Evolutionary conservation across 2,888 invertebrate genomes (phyloP), one percentile per base, ranked within the genome.

Genomic region (Chouioia cunea): DNA sequence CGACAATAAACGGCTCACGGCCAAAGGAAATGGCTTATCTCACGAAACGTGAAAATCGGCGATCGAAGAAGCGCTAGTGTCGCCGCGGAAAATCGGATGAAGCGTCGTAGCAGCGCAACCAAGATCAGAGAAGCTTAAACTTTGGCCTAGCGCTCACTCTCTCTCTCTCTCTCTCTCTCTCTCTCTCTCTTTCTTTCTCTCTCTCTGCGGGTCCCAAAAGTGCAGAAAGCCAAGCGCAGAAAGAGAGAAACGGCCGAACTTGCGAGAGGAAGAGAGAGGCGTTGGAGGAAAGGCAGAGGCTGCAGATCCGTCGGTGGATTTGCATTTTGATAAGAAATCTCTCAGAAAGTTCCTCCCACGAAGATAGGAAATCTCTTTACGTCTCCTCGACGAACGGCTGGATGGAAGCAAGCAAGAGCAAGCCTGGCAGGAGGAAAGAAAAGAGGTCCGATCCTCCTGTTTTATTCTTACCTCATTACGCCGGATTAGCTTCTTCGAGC

Each of bases 281-380:
- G 18, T 16, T 12, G 22, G 36, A 14, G 14, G 20, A 43, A 54
- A 16, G 52, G 36, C 27, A 68, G 59, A 70, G 76, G 77, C 76
- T 71, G 76, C 78, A 75, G 78, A 80, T 79, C 77, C 79, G 76
- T 78, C 77, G 79, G 73, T 78, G 80, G 80, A 85, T 85, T 85
- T 84, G 83, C 85, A 85, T 85, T 85, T 85, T 84, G 85, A 85
- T 84, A 84, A 85, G 84, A 83, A 84, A 84, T 82, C 84, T 83
- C 80, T 76, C 72, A 78, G 78, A 82, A 84, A 84, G 80, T 84
- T 84, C 76, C 74, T 76, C 74, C 74, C 76, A 48, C 74, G 75
- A 76, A 76, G 77, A 79, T 79, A 76, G 77, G 73, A 79, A 80
- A 79, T 75, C 76, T 77, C 75, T 74, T 71, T 75, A 69, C 70